Percentiles rank a stretch among this genome's conserved stretches.
phyloP scores from a whole-genome alignment of 2,888 invertebrate genomes.

The Andrena minutula region DNA sequence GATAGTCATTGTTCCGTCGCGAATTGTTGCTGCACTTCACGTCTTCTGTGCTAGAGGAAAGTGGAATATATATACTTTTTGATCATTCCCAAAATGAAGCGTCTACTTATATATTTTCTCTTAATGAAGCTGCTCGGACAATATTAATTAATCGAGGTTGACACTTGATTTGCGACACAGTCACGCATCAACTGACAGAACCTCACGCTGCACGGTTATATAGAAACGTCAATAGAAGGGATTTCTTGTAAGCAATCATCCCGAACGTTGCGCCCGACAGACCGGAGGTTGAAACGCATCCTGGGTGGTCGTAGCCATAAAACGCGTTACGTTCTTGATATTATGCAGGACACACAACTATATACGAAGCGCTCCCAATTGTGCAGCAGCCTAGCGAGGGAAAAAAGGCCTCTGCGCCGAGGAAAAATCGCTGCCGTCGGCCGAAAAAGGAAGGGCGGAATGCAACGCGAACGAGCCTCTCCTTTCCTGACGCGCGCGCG shows the following conservation, averaged over 20 bases:
- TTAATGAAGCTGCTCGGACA: too few relatives aligned
- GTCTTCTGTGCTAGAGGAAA: not conserved
- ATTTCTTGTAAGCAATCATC: slow-evolving; percentile 47
- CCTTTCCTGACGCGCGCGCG: slow-evolving; percentile 44
- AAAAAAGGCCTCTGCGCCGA: slow-evolving; percentile 35
- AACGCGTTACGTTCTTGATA: slow-evolving; percentile 79
- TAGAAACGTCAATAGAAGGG: slow-evolving; percentile 51
- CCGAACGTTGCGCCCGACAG: slow-evolving; percentile 32
- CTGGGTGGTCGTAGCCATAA: slow-evolving; percentile 80
- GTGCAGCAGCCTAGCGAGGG: slow-evolving; percentile 58
- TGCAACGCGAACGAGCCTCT: slow-evolving; percentile 54
- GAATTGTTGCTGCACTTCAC: not conserved
- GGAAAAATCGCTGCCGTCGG: slow-evolving; percentile 60
- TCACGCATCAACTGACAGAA: not conserved
- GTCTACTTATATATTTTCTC: too few relatives aligned
- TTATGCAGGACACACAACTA: slow-evolving; percentile 79
- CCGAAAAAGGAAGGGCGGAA: slow-evolving; percentile 56
- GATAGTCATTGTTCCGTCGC: not conserved
- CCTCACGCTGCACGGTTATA: slow-evolving; percentile 5
- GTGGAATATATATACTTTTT: not conserved
- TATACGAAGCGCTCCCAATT: slow-evolving; percentile 74
- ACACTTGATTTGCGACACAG: not conserved
- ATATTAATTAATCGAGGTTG: not conserved
- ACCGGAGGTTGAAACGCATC: slow-evolving; percentile 53
- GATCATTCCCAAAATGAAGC: too few relatives aligned